Evolutionary conservation across 2,797 vertebrate genomes (phyloP).

Genomic region (Stomatorhinus walkeri): DNA sequence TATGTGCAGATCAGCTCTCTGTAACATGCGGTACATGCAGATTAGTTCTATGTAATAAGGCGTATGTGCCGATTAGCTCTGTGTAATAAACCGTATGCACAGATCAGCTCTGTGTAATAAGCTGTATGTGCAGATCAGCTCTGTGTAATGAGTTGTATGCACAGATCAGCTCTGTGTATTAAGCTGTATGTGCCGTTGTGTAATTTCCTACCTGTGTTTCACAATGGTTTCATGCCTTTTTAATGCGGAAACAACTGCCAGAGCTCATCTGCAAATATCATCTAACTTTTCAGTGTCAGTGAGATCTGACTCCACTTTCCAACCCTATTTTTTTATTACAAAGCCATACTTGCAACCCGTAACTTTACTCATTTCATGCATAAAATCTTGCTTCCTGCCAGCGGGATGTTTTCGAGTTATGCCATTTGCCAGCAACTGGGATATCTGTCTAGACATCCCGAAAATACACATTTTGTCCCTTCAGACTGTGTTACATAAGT

Average conservation of each 20-base stretch:
- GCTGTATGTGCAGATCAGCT: not conserved
- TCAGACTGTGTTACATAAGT: not conserved
- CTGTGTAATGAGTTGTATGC: not conserved
- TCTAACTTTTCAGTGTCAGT: not conserved
- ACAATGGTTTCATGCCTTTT: not conserved
- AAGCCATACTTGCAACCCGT: not conserved
- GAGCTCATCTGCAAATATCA: not conserved
- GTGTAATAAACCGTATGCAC: not conserved
- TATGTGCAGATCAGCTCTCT: not conserved
- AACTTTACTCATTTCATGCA: not conserved
- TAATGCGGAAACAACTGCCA: not conserved
- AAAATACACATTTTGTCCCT: slow-evolving; percentile 5
- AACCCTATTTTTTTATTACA: not conserved
- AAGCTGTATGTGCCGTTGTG: not conserved
- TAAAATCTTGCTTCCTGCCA: not conserved
- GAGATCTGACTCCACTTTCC: not conserved
- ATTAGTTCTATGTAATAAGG: not conserved
- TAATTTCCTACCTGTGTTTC: not conserved
- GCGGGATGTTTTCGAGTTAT: not conserved
- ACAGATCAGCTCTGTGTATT: not conserved
- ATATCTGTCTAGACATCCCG: slow-evolving; percentile 5
- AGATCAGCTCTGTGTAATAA: not conserved
- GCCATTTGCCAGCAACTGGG: not conserved
- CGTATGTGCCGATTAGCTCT: not conserved
- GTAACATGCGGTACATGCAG: not conserved